Evolutionary conservation across 2,797 vertebrate genomes (phyloP).

Genomic region (Gallirallus australis): DNA sequence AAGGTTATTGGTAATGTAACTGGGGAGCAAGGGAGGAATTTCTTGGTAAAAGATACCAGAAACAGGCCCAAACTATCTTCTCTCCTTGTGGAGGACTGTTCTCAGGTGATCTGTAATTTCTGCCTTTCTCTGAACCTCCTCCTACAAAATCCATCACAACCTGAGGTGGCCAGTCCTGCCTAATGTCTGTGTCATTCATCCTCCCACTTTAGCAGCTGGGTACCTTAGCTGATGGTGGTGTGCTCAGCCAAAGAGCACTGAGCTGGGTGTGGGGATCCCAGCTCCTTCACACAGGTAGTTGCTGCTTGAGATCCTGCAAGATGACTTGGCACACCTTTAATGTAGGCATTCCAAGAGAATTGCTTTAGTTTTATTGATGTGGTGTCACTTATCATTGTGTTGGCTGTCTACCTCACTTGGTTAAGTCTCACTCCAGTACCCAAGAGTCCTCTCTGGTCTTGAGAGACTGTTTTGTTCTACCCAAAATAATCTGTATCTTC

Average conservation of each 20-base stretch:
- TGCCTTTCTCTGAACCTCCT: neutral
- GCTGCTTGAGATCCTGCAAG: neutral
- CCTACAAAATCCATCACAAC: neutral
- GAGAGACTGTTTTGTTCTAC: constrained; percentile 6
- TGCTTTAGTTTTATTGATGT: neutral
- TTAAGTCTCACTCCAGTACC: neutral
- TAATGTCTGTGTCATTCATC: neutral
- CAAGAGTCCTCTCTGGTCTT: neutral
- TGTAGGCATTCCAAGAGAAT: neutral
- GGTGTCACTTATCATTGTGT: neutral
- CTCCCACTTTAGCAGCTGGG: neutral
- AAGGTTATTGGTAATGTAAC: neutral
- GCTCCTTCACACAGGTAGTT: neutral
- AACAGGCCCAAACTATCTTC: neutral
- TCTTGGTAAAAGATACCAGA: neutral
- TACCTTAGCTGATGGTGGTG: neutral
- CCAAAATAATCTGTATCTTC: neutral
- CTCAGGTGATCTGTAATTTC: neutral
- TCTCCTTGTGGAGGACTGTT: neutral
- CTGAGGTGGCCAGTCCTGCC: neutral
- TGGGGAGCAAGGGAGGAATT: neutral
- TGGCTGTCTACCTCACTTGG: neutral
- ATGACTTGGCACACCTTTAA: neutral
- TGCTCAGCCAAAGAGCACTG: neutral
- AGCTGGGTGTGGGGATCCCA: neutral